Evolutionary conservation across 2,888 invertebrate species (phyloP), one percentile per base, ranked within the genome.

Genomic region (Xestia ashworthii): DNA sequence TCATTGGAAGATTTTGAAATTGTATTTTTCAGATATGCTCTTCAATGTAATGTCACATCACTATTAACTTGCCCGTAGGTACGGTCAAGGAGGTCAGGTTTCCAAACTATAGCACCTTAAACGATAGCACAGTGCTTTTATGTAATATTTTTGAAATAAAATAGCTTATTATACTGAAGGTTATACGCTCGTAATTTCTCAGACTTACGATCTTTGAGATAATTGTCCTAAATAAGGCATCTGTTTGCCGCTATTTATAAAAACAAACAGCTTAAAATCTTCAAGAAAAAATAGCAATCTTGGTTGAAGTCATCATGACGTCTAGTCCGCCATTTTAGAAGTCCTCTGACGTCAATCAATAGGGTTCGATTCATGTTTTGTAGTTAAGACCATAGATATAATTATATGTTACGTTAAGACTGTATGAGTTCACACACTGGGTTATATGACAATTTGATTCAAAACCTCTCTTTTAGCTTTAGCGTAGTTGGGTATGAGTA

Each of bases 11-110:
- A 25, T 67, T 53, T 9, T 4, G 19, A 8, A 32, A 19, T 16
- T 55, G 25, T 32, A 48, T 50, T 72, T 60, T 75, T 76, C 65
- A 48, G 71, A 85, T 83, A 5, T 8, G 3, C 14, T 8, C 5
- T n/a, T 5, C 12, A 62, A 41, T 41, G 0, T n/a, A 1, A 53
- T 22, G 11, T 4, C n/a, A 72, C 74, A 74, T 53, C 85, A 60
- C 76, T 80, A 46, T 25, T 58, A 80, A 74, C 14, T 74, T 62
- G n/a, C 72, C 44, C 48, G 73, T 46, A 50, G 5, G 9, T 32
- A 0, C 6, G 53, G 72, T 44, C 70, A 76, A 75, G 19, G 53
- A 86, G 66, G 71, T 71, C 75, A 38, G 16, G 55, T 80, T 75
- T 74, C 62, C n/a, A 38, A 82, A 85, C n/a, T 50, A 25, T 16